A percentile compares a stretch with the other conserved stretches of the same genome.
These are phyloP conservation scores for Diadegma fenestrale DNA, from an alignment of 2,888 invertebrate genomes.

Conservation along the genomic window DNA sequence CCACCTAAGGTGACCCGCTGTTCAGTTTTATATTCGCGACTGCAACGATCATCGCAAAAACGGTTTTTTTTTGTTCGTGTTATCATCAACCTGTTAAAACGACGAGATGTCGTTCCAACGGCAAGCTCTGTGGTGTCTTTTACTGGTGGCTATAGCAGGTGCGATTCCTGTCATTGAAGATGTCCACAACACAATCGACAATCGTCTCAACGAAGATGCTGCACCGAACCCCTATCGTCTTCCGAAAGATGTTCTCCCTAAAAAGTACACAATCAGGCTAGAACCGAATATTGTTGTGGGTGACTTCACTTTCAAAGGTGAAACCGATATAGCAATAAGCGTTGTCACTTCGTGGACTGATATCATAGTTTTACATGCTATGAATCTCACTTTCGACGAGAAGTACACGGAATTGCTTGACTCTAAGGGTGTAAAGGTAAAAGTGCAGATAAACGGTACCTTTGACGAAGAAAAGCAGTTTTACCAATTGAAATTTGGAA, in stretches of 20 bases:
- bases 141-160: slow-evolving; percentile 35
- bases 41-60: slow-evolving; percentile 15
- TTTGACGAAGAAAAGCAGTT: slow-evolving; percentile 36
- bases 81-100: background rate
- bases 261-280: slow-evolving; percentile 85
- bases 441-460: background rate
- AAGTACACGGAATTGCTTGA: background rate
- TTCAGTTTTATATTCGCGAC: slow-evolving; percentile 56
- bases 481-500: background rate
- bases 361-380: slow-evolving; percentile 61
- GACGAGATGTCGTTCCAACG: slow-evolving; percentile 41
- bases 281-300: slow-evolving; percentile 84
- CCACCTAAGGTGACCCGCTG: slow-evolving; percentile 7
- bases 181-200: slow-evolving; percentile 2
- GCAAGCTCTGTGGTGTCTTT: slow-evolving; percentile 29
- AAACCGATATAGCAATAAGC: slow-evolving; percentile 12
- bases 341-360: background rate
- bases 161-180: slow-evolving; percentile 35
- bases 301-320: slow-evolving; percentile 46
- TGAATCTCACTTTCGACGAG: slow-evolving; percentile 45
- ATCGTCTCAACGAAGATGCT: background rate
- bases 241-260: slow-evolving; percentile 85
- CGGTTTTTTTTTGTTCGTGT: slow-evolving; percentile 7
- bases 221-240: slow-evolving; percentile 84
- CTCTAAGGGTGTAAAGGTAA: too few relatives aligned